Evolutionary conservation across 1,140 invertebrate genomes (phyloP).

Genomic region (Mercenaria mercenaria): DNA sequence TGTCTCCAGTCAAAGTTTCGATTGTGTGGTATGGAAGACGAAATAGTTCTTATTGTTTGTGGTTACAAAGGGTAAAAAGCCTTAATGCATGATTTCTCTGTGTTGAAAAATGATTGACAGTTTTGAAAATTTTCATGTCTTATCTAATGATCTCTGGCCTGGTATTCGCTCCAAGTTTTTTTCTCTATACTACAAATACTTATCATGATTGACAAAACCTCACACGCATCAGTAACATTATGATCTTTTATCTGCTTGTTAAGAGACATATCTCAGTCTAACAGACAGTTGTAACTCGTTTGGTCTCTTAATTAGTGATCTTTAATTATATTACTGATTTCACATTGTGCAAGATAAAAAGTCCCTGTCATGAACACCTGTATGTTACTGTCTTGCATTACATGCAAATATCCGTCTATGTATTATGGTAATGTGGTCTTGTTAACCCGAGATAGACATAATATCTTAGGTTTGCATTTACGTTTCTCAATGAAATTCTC

Average conservation of each 20-base stretch:
- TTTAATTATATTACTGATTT: not conserved
- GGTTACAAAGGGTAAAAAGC: not conserved
- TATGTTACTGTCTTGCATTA: not conserved
- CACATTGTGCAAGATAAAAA: constrained; percentile 19
- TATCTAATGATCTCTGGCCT: constrained; percentile 12
- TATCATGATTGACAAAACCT: not conserved
- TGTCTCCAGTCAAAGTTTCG: not conserved
- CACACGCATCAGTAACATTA: not conserved
- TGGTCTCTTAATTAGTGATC: not conserved
- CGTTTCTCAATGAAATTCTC: not conserved
- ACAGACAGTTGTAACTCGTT: not conserved
- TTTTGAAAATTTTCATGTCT: not conserved
- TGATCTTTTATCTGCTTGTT: constrained; percentile 15
- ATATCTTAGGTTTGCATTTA: not conserved
- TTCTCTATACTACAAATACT: not conserved
- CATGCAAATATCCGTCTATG: not conserved
- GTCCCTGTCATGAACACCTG: constrained; percentile 23
- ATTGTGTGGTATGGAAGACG: not conserved
- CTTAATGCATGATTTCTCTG: not conserved
- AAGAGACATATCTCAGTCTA: not conserved
- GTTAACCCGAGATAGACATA: not conserved
- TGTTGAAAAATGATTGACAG: constrained; percentile 13
- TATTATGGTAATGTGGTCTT: not conserved
- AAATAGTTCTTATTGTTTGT: constrained; percentile 7
- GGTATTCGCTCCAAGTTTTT: not conserved